Evolutionary conservation across 2,113 vertebrate species (phyloP).

Genomic region (Piprites chloris): DNA sequence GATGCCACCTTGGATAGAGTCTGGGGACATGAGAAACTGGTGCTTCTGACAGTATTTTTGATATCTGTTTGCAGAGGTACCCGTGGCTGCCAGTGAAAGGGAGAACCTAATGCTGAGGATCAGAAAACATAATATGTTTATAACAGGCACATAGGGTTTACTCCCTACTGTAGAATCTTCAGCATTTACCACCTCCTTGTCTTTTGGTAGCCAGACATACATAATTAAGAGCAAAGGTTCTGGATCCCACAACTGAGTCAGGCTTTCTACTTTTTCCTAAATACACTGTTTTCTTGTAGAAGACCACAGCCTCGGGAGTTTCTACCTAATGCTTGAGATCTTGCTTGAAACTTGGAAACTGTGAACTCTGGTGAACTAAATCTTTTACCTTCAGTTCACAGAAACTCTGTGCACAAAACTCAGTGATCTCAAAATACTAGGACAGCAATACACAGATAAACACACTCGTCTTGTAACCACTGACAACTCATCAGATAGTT

Average conservation of each 20-base stretch:
- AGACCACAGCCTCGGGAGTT: background rate
- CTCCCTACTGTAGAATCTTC: background rate
- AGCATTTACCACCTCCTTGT: background rate
- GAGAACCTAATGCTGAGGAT: background rate
- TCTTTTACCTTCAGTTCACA: background rate
- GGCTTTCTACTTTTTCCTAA: background rate
- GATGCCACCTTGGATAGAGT: background rate
- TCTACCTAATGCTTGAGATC: fast-evolving
- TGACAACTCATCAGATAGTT: background rate
- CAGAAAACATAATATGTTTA: background rate
- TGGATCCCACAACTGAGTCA: background rate
- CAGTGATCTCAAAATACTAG: background rate
- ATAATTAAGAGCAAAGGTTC: background rate
- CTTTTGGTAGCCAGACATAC: background rate
- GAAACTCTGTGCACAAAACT: background rate
- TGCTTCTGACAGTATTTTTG: background rate
- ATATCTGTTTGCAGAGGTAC: background rate
- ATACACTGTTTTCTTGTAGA: background rate
- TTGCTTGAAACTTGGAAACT: background rate
- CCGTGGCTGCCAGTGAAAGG: background rate
- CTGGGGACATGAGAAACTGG: background rate
- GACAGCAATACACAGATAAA: background rate
- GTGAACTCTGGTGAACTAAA: background rate
- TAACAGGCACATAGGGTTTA: background rate
- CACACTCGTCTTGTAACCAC: background rate